These are phyloP conservation scores for Poeciliopsis infans DNA, from an alignment of 2,797 vertebrate species.

Conservation along the genomic window DNA sequence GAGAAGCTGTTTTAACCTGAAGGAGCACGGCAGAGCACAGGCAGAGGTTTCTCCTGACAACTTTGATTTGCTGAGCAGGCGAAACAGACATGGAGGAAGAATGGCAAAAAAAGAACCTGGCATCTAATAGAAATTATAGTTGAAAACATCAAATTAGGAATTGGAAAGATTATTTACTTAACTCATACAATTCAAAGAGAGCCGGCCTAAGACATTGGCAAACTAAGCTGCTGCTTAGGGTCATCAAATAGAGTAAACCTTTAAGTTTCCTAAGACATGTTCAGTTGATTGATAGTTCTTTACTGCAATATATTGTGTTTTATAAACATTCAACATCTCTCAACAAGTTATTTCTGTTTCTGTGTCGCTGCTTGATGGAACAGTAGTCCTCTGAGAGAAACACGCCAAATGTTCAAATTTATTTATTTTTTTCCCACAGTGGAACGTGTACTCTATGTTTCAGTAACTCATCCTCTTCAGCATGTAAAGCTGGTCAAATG, in stretches of 20 bases:
- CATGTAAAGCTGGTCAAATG: conserved; percentile 49
- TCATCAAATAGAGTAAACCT: neutral
- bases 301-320: conserved; percentile 37
- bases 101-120: neutral
- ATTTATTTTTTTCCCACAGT: conserved; percentile 33
- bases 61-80: neutral
- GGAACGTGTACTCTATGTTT: conserved; percentile 55
- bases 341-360: conserved; percentile 34
- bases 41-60: conserved; percentile 10
- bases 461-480: conserved; percentile 47
- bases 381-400: conserved; percentile 57
- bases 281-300: conserved; percentile 20
- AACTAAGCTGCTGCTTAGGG: neutral
- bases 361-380: conserved; percentile 62
- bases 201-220: neutral
- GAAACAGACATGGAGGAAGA: neutral
- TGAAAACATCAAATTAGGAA: neutral
- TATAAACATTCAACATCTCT: conserved; percentile 55
- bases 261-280: neutral
- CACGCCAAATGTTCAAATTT: conserved; percentile 53
- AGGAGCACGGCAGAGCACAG: conserved; percentile 18
- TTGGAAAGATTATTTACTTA: neutral
- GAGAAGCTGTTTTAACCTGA: conserved; percentile 37
- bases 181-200: neutral
- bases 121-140: neutral